Evolutionary conservation across 92 coral and sea anemone species (phyloP), one percentile per base, ranked within the genome.

Genomic region (Porites divaricata): DNA sequence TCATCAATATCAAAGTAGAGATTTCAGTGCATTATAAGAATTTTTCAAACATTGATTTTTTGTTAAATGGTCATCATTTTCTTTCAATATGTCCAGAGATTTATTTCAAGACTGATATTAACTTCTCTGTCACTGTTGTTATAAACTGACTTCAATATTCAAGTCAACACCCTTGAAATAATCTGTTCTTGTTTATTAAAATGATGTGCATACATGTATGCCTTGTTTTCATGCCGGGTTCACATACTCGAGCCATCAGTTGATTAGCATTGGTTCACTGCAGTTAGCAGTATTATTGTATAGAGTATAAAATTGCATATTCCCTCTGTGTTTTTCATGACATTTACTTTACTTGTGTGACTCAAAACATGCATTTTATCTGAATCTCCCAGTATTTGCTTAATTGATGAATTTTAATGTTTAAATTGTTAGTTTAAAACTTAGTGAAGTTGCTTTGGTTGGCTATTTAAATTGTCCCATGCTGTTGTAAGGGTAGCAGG

Each of bases 331-430:
- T 19, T 62, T 15, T 15, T 79, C 52, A 28, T 56, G 23, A 7
- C 49, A 9, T 76, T 45, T 63, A 11, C 17, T 41, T 50, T 89
- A 20, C 51, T 84, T 66, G n/a, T 11, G 63, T 21, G 22, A 68
- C 62, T 80, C 67, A 24, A 78, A 78, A 56, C 25, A 80, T 16
- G 23, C 45, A 68, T 51, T 23, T 78, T 68, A 63, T 63, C 61
- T 54, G 28, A 13, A 68, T 67, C 54, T 80, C 76, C 54, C 63
- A 20, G 66, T 28, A 49, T 67, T 57, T 63, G 81, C 86, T 86
- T 86, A 62, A 86, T 72, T 80, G 76, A 80, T 70, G 86, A 86
- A 79, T 86, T 80, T 80, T 86, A 71, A 86, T 86, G 64, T 63
- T 20, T 63, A 58, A 23, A 14, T 85, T 61, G 45, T 56, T 67